A percentile compares a stretch with the other conserved stretches of the same genome.
Conservation (phyloP, 2,113 vertebrate species). For the Odontophorus gujanensis region DNA sequence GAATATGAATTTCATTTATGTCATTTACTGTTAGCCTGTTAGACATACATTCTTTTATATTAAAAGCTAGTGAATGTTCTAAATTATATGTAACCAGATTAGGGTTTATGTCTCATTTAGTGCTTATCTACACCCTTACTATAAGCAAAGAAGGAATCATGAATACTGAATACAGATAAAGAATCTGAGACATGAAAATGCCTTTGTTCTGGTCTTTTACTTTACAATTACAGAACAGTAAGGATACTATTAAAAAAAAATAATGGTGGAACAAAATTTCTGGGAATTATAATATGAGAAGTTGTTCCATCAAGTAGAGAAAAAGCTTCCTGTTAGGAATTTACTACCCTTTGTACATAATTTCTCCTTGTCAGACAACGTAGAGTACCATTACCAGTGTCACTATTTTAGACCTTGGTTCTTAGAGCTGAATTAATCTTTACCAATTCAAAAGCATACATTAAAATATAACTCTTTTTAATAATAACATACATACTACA, state of each 20-base stretch:
- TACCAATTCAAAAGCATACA: background rate
- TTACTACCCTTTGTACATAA: background rate
- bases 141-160: background rate
- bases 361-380: background rate
- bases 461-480: background rate
- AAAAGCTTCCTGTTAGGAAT: background rate
- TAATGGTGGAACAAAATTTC: rapidly evolving
- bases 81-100: background rate
- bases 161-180: background rate
- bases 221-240: background rate
- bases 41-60: background rate
- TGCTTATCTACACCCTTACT: background rate
- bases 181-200: background rate
- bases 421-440: background rate
- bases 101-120: background rate
- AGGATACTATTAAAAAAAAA: background rate
- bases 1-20: background rate
- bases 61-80: background rate
- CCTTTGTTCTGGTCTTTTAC: background rate
- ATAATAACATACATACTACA: background rate
- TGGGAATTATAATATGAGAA: background rate
- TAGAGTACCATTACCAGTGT: background rate
- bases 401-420: background rate
- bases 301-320: background rate
- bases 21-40: background rate